Evolutionary conservation across 2,797 vertebrate species (phyloP).

Genomic region (Pseudomugil gertrudae): DNA sequence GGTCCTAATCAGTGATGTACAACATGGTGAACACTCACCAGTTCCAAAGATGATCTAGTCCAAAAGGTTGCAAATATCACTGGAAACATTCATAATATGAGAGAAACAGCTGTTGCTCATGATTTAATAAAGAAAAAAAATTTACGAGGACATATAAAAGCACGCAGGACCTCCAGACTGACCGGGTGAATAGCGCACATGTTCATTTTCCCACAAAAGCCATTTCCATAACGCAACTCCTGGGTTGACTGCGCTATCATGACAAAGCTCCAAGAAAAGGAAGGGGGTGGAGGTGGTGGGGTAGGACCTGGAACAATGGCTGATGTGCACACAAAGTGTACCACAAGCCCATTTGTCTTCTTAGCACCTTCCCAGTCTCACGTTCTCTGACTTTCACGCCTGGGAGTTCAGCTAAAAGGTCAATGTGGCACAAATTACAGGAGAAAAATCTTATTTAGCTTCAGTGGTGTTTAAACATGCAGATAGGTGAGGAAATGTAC

Average conservation of each 20-base stretch:
- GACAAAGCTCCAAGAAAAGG: constrained; percentile 47
- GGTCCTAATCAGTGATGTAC: not conserved
- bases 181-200: constrained; percentile 44
- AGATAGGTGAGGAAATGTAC: not conserved
- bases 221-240: constrained; percentile 32
- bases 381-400: constrained; percentile 3
- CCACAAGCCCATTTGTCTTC: constrained; percentile 53
- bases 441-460: not conserved
- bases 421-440: not conserved
- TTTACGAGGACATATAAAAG: constrained; percentile 34
- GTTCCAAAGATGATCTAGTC: constrained; percentile 38
- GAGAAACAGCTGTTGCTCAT: constrained; percentile 55
- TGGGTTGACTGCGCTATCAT: not conserved
- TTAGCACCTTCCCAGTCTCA: constrained; percentile 44
- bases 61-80: constrained; percentile 38
- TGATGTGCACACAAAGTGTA: constrained; percentile 49
- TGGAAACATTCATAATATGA: constrained; percentile 37
- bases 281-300: constrained; percentile 27
- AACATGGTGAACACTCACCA: too few relatives aligned
- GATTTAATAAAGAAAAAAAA: constrained; percentile 26
- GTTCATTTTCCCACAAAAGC: constrained; percentile 49
- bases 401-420: constrained; percentile 12
- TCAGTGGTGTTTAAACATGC: not conserved
- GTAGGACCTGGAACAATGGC: constrained; percentile 51
- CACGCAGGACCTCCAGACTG: constrained; percentile 22